phyloP scores from a whole-genome alignment of 2,113 vertebrate species.

The Columba livia region DNA sequence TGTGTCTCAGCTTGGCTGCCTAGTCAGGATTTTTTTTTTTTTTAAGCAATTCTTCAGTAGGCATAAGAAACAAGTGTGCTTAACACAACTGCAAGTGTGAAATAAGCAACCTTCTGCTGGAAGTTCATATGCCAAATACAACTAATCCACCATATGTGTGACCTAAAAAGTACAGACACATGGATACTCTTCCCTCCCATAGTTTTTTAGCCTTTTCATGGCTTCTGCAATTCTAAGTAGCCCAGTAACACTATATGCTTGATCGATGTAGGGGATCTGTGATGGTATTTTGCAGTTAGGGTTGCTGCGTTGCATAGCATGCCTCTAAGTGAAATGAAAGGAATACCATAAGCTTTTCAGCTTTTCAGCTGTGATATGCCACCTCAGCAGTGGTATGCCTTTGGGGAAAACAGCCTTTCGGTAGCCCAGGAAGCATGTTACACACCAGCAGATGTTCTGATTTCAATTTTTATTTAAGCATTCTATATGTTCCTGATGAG shows the following conservation, averaged over 20 bases:
- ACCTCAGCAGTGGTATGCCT: background rate
- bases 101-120: conserved; percentile 11
- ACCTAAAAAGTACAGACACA: conserved; percentile 30
- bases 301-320: background rate
- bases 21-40: background rate
- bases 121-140: conserved; percentile 27
- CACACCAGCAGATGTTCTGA: background rate
- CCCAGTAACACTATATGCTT: conserved; percentile 25
- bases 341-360: background rate
- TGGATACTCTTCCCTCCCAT: conserved; percentile 13
- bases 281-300: conserved; percentile 42
- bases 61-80: background rate
- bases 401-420: background rate
- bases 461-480: background rate
- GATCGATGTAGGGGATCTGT: background rate
- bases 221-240: background rate
- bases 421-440: background rate
- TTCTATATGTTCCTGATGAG: background rate
- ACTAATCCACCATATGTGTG: conserved; percentile 29
- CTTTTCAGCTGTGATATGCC: conserved; percentile 13
- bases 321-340: conserved; percentile 17
- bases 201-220: conserved; percentile 28
- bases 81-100: conserved; percentile 16
- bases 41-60: background rate
- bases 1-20: background rate